Base-by-base conservation (phyloP, 2,888 invertebrate genomes). In the Phrixothrix hirtus region DNA sequence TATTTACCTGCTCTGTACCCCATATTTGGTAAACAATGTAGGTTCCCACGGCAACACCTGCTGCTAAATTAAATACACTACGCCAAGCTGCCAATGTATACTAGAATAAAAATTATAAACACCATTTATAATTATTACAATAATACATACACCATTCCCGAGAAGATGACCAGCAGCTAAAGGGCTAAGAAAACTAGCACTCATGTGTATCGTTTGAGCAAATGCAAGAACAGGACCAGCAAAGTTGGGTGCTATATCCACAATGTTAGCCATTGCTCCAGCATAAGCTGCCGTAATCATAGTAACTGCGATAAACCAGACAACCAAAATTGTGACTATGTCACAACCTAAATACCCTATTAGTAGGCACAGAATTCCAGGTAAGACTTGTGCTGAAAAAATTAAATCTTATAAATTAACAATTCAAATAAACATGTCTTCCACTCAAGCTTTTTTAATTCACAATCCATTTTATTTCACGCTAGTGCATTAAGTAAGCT, bases 191-290 rank as follows among this genome's bases (percentile, higher is more conserved):
- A 87, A 87, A 64, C 86, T 86, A 16, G 87, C 87, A 7, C 84
- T 81, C 87, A 87, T 87, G 71, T 87, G 87, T 63, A 87, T 86
- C n/a, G 87, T 87, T 75, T 87, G 87, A 60, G 86, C 85, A 70
- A 87, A 87, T 9, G 87, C 86, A 58, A 87, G 72, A 34, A 87
- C 84, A 21, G 86, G 86, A 41, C 84, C 88, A 41, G 88, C 88
- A 63, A 86, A 83, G 75, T 88, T 87, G n/a, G 88, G 88, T 1
- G 88, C 86, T 51, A 89, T 85, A 69, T 89, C 88, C 10, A 89
- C 86, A 56, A 88, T 84, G 65, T 84, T 88, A 0, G 87, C 87
- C 84, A 88, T 87, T 2, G 87, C 87, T 26, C 87, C 87, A 2
- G 87, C 87, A 68, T 87, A 87, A 0, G 86, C 81, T 7, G 87